These are phyloP conservation scores for Mystacornis crossleyi DNA, from an alignment of 2,113 vertebrate species.

Conservation along the genomic window DNA sequence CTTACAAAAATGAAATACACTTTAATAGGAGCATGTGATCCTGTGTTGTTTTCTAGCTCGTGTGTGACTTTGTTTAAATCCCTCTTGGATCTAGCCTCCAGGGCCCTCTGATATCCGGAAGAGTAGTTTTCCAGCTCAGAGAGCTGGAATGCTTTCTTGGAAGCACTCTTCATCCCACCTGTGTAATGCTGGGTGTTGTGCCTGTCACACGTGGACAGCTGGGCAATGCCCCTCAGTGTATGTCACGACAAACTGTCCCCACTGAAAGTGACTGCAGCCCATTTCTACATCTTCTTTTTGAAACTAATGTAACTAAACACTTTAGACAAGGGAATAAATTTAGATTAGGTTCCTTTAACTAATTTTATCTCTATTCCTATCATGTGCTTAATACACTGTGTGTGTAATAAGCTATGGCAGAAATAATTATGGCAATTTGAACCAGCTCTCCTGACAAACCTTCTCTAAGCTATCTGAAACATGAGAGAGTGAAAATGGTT, in stretches of 20 bases:
- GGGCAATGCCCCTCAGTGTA: not conserved
- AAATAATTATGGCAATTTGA: not conserved
- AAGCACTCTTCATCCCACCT: not conserved
- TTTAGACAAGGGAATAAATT: not conserved
- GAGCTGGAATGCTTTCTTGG: not conserved
- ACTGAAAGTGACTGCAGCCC: not conserved
- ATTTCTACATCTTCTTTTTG: not conserved
- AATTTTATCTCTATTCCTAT: not conserved
- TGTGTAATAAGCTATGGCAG: not conserved
- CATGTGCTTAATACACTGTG: not conserved
- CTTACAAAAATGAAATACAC: not conserved
- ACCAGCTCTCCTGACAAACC: not conserved
- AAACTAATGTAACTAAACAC: fast-evolving
- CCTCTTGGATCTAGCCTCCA: not conserved
- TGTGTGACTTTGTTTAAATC: not conserved
- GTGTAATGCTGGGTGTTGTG: not conserved
- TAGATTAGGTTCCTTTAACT: not conserved
- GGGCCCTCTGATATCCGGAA: not conserved
- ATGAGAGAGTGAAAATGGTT: not conserved
- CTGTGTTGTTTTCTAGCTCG: not conserved
- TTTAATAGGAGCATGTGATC: not conserved
- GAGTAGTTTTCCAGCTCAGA: not conserved
- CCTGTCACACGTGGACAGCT: not conserved
- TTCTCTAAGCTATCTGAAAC: not conserved
- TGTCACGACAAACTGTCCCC: not conserved